Evolutionary conservation across 2,113 vertebrate genomes (phyloP).

Genomic region (Pangasianodon gigas): DNA sequence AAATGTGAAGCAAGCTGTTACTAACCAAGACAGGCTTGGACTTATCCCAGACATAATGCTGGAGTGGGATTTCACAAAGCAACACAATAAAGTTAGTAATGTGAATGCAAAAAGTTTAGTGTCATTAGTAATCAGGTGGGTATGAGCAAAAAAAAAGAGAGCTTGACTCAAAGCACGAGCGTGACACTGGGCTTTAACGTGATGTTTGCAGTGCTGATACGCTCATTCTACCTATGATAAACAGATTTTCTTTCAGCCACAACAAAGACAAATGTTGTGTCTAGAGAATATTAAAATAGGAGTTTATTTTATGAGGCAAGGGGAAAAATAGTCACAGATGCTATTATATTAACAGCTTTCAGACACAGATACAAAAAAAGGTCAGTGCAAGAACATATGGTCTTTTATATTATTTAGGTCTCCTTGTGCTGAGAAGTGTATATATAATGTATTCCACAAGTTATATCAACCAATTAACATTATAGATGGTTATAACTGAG

Average conservation of each 20-base stretch:
- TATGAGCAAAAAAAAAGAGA: not conserved
- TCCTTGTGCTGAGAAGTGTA: no score
- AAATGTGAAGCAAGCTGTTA: not conserved
- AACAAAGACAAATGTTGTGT: not conserved
- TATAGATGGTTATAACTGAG: not conserved
- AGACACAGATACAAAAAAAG: not conserved
- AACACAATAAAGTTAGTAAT: not conserved
- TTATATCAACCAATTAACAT: constrained; percentile 8
- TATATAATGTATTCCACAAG: not conserved
- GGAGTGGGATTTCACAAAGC: not conserved
- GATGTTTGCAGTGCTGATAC: not conserved
- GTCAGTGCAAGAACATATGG: not conserved
- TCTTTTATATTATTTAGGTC: not conserved
- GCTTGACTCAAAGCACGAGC: not conserved
- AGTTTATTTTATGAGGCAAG: not conserved
- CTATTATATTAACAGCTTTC: not conserved
- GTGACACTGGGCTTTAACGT: not conserved
- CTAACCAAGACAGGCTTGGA: not conserved
- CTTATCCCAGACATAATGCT: not conserved
- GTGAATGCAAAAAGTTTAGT: not conserved
- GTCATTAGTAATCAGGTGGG: not conserved
- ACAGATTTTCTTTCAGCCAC: constrained; percentile 5
- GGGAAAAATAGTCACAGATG: not conserved
- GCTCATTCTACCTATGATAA: constrained; percentile 9
- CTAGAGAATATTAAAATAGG: not conserved